Evolutionary conservation across 2,888 invertebrate genomes (phyloP).

Genomic region (Hylaea fasciaria): DNA sequence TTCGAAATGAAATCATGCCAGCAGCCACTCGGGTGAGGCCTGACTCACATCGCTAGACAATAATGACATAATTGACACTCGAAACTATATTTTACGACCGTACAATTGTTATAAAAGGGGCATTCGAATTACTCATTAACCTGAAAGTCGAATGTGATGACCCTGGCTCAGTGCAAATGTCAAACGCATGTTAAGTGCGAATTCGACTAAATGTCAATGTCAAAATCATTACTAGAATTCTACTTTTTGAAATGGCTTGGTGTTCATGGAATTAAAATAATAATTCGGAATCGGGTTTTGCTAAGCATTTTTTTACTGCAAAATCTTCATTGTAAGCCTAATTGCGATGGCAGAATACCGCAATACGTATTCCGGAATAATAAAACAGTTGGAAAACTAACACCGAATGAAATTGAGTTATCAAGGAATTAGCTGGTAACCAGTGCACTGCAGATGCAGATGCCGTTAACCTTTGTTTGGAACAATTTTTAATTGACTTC

Average conservation of each 20-base stretch:
- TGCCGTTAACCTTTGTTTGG: slow-evolving; percentile 16
- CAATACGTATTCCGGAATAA: background rate
- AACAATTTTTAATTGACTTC: slow-evolving; percentile 3
- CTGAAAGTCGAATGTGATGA: slow-evolving; percentile 27
- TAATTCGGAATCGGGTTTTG: too few species aligned
- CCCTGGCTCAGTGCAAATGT: slow-evolving; percentile 34
- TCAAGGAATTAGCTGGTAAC: slow-evolving; percentile 11
- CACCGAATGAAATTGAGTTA: slow-evolving; percentile 29
- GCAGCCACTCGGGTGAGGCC: slow-evolving; percentile 17
- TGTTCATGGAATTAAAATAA: background rate
- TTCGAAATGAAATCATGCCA: slow-evolving; percentile 31
- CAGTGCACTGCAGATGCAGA: slow-evolving; percentile 24
- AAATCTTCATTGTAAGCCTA: too few species aligned
- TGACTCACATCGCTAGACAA: slow-evolving; percentile 31
- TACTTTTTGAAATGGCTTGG: background rate
- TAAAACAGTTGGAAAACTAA: background rate
- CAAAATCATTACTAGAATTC: slow-evolving; percentile 3
- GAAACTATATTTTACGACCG: slow-evolving; percentile 27
- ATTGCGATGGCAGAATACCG: background rate
- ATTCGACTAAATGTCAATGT: slow-evolving; percentile 38
- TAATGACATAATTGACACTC: slow-evolving; percentile 29
- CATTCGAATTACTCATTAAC: slow-evolving; percentile 3
- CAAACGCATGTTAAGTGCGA: slow-evolving; percentile 23
- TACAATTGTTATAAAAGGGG: slow-evolving; percentile 31
- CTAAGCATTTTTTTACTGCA: too few species aligned